Evolutionary conservation across 2,888 invertebrate species (phyloP).

Genomic region (Eupsilia transversa): DNA sequence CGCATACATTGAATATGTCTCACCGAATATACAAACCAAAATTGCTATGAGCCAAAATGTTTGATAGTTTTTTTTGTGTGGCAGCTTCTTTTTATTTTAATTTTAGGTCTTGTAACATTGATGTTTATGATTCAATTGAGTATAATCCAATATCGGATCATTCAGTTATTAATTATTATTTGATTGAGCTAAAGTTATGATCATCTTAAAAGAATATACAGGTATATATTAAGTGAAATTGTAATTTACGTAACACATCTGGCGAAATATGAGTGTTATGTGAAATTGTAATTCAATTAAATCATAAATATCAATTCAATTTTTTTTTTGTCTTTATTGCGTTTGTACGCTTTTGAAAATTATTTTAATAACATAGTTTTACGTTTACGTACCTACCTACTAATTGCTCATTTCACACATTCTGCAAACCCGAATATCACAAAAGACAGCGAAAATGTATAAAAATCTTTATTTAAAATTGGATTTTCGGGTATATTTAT

Average conservation of each 20-base stretch:
- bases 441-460: constrained; percentile 21
- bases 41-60: constrained; percentile 77
- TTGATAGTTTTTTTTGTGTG: constrained; percentile 60
- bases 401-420: constrained; percentile 66
- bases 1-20: constrained; percentile 58
- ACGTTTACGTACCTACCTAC: constrained; percentile 39
- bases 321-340: constrained; percentile 17
- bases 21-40: constrained; percentile 78
- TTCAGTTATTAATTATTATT: not conserved
- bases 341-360: constrained; percentile 25
- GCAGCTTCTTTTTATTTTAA: constrained; percentile 58
- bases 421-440: constrained; percentile 42
- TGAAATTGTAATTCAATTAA: constrained; percentile 13
- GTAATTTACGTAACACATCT: not conserved
- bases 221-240: too few species aligned
- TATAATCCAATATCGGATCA: not conserved
- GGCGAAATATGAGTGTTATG: not conserved
- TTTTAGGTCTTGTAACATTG: constrained; percentile 42
- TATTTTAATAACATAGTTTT: constrained; percentile 44
- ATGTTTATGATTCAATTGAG: constrained; percentile 38
- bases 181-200: not conserved
- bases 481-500: constrained; percentile 48
- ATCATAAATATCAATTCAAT: constrained; percentile 39
- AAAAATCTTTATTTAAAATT: constrained; percentile 30
- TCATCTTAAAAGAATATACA: not conserved